These are phyloP conservation scores for Ips typographus DNA, from an alignment of 1,140 invertebrate species.

Conservation along the genomic window DNA sequence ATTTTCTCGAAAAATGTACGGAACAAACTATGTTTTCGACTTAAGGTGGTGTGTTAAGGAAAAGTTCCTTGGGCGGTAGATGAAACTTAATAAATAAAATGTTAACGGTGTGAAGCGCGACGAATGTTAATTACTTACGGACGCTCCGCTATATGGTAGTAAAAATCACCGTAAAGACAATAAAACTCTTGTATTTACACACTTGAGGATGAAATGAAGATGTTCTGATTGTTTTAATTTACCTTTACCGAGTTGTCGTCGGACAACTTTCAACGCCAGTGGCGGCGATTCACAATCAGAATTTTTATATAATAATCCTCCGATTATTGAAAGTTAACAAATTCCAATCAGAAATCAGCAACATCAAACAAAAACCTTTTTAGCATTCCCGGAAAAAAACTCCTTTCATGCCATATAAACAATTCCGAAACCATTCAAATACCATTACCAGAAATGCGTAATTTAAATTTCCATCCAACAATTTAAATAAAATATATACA, in stretches of 20 bases:
- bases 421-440: background rate
- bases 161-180: background rate
- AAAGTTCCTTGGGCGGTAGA: background rate
- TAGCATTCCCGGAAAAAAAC: too few species aligned
- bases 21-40: too few species aligned
- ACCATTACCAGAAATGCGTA: background rate
- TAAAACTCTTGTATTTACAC: constrained; percentile 1
- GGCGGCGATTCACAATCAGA: too few species aligned
- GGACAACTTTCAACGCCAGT: too few species aligned
- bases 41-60: too few species aligned
- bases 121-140: background rate
- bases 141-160: background rate
- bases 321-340: too few species aligned
- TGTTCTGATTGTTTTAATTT: background rate
- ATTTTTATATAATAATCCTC: too few species aligned
- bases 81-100: constrained; percentile 1
- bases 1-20: too few species aligned
- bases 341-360: too few species aligned
- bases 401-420: background rate
- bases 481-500: constrained; percentile 23
- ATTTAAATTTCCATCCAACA: constrained; percentile 15
- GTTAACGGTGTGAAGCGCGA: background rate
- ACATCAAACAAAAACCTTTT: too few species aligned
- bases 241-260: background rate
- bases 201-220: constrained; percentile 2